Evolutionary conservation across 2,797 vertebrate species (phyloP).

Genomic region (Onychomys arenicola): DNA sequence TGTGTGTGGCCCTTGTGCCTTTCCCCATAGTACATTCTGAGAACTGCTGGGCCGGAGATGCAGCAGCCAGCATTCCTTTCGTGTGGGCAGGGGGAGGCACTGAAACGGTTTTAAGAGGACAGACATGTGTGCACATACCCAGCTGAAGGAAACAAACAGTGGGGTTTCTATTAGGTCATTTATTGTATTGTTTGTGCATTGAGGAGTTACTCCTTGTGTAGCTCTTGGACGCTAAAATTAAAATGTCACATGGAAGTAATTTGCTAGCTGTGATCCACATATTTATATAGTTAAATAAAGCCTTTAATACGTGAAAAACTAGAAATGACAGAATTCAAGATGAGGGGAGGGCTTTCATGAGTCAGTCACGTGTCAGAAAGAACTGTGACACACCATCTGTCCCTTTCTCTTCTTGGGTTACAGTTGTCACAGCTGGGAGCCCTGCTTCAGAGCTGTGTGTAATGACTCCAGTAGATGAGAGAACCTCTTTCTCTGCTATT

Average conservation of each 20-base stretch:
- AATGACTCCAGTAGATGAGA: not conserved
- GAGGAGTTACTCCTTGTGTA: not conserved
- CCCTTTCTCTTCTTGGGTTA: not conserved
- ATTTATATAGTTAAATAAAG: slow-evolving; percentile 38
- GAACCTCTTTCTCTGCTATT: not conserved
- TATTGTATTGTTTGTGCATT: not conserved
- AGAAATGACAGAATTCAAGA: not conserved
- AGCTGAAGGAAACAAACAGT: not conserved
- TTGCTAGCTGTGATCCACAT: not conserved
- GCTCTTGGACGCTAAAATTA: not conserved
- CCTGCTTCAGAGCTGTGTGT: not conserved
- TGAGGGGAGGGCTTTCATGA: not conserved
- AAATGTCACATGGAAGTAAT: not conserved
- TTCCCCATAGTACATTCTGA: not conserved
- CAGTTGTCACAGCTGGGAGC: not conserved
- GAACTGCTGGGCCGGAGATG: not conserved
- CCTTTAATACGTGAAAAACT: slow-evolving; percentile 12
- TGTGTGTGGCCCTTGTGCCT: not conserved
- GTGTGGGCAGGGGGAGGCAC: not conserved
- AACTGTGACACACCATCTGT: not conserved
- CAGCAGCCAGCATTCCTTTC: too few relatives aligned
- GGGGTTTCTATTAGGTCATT: not conserved
- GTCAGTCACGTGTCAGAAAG: not conserved
- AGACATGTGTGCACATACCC: not conserved
- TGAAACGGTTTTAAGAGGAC: not conserved